Conservation (phyloP, 2,113 vertebrate genomes). For the Heliornis fulica region DNA sequence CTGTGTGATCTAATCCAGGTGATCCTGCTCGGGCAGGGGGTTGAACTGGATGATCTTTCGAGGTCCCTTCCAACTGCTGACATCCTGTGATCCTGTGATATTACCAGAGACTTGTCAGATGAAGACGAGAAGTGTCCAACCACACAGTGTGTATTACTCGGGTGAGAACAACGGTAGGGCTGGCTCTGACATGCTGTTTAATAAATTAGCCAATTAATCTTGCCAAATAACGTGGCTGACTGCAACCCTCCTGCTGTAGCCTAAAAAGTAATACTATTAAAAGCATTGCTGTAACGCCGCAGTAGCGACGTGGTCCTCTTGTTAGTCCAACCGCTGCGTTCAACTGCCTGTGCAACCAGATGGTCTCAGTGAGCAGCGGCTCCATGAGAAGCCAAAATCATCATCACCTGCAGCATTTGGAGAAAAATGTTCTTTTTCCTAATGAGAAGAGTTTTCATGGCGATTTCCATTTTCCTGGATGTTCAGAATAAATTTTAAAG, state of each 20-base stretch:
- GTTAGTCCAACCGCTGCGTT: background rate
- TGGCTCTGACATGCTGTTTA: background rate
- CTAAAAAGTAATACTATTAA: background rate
- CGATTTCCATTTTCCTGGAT: background rate
- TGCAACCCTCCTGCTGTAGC: background rate
- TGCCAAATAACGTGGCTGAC: background rate
- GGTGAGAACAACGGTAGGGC: background rate
- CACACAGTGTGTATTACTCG: conserved; percentile 1
- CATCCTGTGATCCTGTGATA: no score
- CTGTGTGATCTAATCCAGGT: no score
- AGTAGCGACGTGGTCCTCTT: background rate
- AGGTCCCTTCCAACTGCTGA: no score
- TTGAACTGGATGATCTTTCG: no score
- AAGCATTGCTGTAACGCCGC: background rate
- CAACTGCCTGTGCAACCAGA: background rate
- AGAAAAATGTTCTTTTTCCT: background rate
- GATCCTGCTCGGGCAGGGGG: no score
- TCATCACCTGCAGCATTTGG: background rate
- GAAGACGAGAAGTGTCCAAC: background rate
- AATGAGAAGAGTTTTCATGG: background rate
- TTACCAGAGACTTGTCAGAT: accelerated
- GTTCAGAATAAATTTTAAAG: background rate
- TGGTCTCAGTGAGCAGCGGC: background rate
- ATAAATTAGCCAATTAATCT: background rate
- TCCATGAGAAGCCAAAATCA: background rate